Base-by-base conservation (phyloP, 2,797 vertebrate species). In the Sardinella longiceps region DNA sequence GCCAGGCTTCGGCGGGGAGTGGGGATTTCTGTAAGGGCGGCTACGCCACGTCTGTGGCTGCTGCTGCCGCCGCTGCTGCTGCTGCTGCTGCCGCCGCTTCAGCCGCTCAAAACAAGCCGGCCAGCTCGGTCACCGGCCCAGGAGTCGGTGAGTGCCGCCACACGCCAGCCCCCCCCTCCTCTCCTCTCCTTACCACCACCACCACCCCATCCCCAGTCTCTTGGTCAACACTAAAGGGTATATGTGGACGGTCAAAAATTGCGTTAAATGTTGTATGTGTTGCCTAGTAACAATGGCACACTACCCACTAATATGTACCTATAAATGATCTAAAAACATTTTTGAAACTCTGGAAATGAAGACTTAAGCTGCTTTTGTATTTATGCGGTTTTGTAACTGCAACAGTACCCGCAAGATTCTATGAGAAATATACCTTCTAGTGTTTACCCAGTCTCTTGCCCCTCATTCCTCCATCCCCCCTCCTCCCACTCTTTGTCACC, bases 11-110 rank as follows among this genome's bases (percentile, higher is more conserved):
- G 91, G 89, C 89, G 46, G 94, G 94, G 94, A 95, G 95, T 93
- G 95, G 95, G 95, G 96, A 96, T 95, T 96, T 96, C 96, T 96
- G 96, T 96, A 97, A 96, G 93, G 95, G 95, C 88, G 95, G 94
- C 93, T 96, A 96, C 92, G 94, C 95, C 94, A 94, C 93, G 92
- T 95, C 95, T 90, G 94, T 95, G 91, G 89, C 89, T 84, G 90
- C 88, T 51, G 88, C 89, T n/a, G 89, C 89, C 63, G 86, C 86
- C 23, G 90, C 91, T 48, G 91, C 91, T 74, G 89, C 90, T 56
- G 89, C 89, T n/a, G 94, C 94, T 88, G 94, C 53, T 56, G 94
- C 94, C 89, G 94, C 95, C 80, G 94, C 93, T 81, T 94, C 94
- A 94, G 95, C 94, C 90, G 95, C 92, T 88, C 95, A 96, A 95